Base-by-base conservation (phyloP, 2,113 vertebrate genomes). In the Conger conger region DNA sequence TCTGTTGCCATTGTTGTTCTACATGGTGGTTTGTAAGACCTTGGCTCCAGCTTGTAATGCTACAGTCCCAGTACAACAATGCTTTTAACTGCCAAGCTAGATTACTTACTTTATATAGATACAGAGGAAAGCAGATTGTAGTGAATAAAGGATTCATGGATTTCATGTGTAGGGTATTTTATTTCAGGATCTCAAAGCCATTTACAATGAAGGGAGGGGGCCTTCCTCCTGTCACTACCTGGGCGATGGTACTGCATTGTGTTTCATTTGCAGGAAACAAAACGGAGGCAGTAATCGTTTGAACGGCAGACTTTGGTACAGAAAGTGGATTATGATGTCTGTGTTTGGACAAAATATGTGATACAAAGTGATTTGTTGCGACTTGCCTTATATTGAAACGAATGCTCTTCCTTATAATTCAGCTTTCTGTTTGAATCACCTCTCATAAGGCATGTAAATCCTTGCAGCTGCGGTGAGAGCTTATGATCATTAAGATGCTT, bases 11-110 rank as follows among this genome's bases (percentile, higher is more conserved):
- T 37, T 77, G 30, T 36, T 37, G 11, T 37, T 36, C 2, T 37
- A 18, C n/a, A 77, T 77, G 33, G 13, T 77, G 76, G 30, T 16
- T 77, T 36, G 35, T 68, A n/a, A 68, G 60, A n/a, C 17, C 60
- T 68, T 3, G 42, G 20, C 68, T 33, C 15, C 40, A n/a, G 68
- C 1, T 13, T 37, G 18, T 40, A 33, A 0, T 35, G 78, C 50
- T 50, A 40, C 23, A 9, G 0, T n/a, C 37, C 82, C 54, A 38
- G 20, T 3, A 45, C 38, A 73, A 50, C 42, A 60, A 45, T 50
- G 8, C 35, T 57, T 18, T 73, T 82, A 50, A 68, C 82, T 79
- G 78, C 83, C n/a, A 35, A 11, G 77, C n/a, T 36, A 86, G 78
- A 68, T 85, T 80, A 84, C 0, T 37, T 63, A 60, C 33, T 79